Evolutionary conservation across 2,888 invertebrate species (phyloP).

Genomic region (Acleris sparsana): DNA sequence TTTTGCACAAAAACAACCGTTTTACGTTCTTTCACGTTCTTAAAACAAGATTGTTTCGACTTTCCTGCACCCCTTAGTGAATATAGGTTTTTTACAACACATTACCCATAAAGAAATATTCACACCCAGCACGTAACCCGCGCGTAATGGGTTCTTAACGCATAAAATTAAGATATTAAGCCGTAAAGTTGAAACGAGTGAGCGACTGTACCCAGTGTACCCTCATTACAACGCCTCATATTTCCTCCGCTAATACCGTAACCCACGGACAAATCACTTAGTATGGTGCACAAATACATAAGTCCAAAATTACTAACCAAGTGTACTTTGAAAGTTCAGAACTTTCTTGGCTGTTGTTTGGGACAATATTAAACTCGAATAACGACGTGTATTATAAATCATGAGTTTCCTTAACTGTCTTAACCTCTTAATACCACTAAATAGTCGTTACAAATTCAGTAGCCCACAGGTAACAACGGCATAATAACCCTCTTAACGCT

Average conservation of each 20-base stretch:
- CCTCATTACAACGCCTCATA: slow-evolving; percentile 58
- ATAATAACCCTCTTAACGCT: slow-evolving; percentile 27
- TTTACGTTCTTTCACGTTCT: too few species aligned
- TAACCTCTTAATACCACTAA: neutral
- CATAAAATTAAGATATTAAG: slow-evolving; percentile 53
- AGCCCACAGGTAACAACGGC: slow-evolving; percentile 13
- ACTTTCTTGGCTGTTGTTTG: neutral
- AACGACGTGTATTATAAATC: too few species aligned
- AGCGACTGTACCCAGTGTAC: slow-evolving; percentile 42
- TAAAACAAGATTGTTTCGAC: neutral
- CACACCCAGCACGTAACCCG: slow-evolving; percentile 2
- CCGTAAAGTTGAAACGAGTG: slow-evolving; percentile 48
- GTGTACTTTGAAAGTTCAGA: neutral
- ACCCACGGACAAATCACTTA: slow-evolving; percentile 55
- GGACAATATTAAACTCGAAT: too few species aligned
- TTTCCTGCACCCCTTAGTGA: neutral
- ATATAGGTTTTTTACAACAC: neutral
- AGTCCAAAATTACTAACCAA: neutral
- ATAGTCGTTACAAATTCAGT: slow-evolving; percentile 28
- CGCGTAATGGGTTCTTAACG: slow-evolving; percentile 46
- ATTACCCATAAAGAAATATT: too few species aligned
- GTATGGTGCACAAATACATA: slow-evolving; percentile 27
- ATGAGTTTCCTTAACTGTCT: neutral
- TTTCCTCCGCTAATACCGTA: slow-evolving; percentile 57
- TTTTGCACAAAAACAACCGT: too few species aligned